Evolutionary conservation across 37 sponge, comb jelly and placozoan genomes (phyloP).

Genomic region (Dysidea cf. avara): DNA sequence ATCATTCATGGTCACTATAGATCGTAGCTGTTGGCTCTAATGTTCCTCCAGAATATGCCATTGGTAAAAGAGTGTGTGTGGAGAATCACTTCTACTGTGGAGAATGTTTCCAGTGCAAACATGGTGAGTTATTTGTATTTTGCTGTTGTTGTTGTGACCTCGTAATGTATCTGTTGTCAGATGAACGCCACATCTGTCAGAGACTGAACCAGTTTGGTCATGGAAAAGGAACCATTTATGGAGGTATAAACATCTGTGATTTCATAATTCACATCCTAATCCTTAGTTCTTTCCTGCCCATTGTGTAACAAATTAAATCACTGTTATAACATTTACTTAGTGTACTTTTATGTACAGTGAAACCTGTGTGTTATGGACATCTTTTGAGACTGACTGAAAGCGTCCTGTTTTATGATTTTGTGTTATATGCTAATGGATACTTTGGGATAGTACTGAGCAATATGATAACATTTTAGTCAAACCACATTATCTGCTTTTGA

Average conservation of each 20-base stretch:
- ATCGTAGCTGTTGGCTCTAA: conserved; percentile 62
- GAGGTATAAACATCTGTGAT: conserved; percentile 49
- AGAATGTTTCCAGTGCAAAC: conserved; percentile 87
- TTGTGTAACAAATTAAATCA: no score
- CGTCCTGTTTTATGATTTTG: no score
- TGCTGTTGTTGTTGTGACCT: neutral
- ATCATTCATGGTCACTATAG: conserved; percentile 30
- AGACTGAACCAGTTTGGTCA: conserved; percentile 87
- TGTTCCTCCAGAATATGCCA: conserved; percentile 56
- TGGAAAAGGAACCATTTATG: conserved; percentile 86
- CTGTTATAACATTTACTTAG: no score
- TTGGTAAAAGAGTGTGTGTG: conserved; percentile 83
- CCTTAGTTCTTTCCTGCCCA: no score
- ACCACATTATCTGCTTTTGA: no score
- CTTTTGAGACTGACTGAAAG: no score
- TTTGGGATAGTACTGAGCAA: no score
- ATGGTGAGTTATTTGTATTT: conserved; percentile 34
- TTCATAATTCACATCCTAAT: no score
- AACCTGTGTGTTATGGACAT: no score
- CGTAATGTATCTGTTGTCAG: conserved; percentile 15
- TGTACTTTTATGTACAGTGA: no score
- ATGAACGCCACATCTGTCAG: conserved; percentile 86
- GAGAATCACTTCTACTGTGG: conserved; percentile 97
- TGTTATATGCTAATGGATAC: no score
- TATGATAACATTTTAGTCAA: no score